These are phyloP conservation scores for Apus apus DNA, from an alignment of 2,113 vertebrate species.

Conservation along the genomic window DNA sequence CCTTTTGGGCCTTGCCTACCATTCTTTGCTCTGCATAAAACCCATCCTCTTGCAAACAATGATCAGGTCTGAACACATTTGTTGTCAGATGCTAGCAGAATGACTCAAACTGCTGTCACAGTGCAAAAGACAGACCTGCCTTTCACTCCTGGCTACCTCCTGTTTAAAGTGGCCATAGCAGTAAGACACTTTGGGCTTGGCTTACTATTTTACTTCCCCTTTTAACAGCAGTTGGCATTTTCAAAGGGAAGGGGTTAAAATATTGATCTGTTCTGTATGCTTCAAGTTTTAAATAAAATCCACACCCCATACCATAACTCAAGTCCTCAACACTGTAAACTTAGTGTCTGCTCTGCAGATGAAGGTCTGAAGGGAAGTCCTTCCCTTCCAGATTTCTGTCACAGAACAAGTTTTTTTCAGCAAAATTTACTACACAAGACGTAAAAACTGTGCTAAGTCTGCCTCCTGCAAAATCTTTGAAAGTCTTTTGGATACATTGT, in stretches of 20 bases:
- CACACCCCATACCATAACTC: background rate
- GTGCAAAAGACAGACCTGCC: background rate
- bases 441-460: background rate
- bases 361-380: background rate
- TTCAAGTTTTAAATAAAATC: background rate
- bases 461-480: background rate
- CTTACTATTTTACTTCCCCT: background rate
- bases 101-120: background rate
- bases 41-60: background rate
- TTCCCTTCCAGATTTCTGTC: background rate
- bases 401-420: background rate
- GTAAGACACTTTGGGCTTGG: background rate
- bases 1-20: background rate
- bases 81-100: background rate
- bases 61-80: background rate
- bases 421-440: background rate
- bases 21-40: background rate
- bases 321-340: background rate
- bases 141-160: background rate
- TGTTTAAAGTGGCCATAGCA: background rate
- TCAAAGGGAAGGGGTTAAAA: background rate
- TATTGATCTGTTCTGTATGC: background rate
- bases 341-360: background rate
- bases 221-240: background rate
- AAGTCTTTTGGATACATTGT: background rate